Base-by-base conservation (phyloP, 2,888 invertebrate genomes). In the Pasiphila rectangulata region DNA sequence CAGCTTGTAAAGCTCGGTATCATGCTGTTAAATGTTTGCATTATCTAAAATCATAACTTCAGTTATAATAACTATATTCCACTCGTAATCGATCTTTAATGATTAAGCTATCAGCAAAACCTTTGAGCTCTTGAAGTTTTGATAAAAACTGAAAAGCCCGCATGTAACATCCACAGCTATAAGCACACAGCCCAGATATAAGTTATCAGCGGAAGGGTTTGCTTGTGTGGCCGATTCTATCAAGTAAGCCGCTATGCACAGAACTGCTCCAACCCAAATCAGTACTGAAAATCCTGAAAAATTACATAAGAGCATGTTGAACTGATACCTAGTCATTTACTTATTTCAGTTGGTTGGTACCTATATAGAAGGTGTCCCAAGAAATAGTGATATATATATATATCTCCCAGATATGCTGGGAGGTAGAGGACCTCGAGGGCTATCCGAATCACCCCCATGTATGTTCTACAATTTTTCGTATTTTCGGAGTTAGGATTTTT, bases 11-110 rank as follows among this genome's bases (percentile, higher is more conserved):
- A 95, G 84, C 95, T 92, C 27, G 98, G 98, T 76, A 97, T 96
- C 95, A 98, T 95, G 86, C 94, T 96, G 83, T 97, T 98, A 90
- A 98, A 98, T 34, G 96, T 96, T 83, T 98, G 98, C 97, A 98
- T 98, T 86, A 99, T 98, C 90, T 96, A 61, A 36, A 30, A 42
- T 27, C 15, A 29, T 3, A 7, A 30, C 16, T 16, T n/a, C 3
- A 4, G n/a, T 16, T 17, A 21, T 21, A 1, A 10, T 21, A 23
- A 30, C n/a, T n/a, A n/a, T n/a, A n/a, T n/a, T n/a, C n/a, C n/a
- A n/a, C n/a, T n/a, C n/a, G n/a, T n/a, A n/a, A n/a, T n/a, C n/a
- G n/a, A n/a, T n/a, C n/a, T n/a, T n/a, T n/a, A n/a, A n/a, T n/a
- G n/a, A n/a, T n/a, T n/a, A n/a, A n/a, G n/a, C n/a, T n/a, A n/a